Evolutionary conservation across 2,113 vertebrate species (phyloP), one percentile per base, ranked within the genome.

Genomic region (Gymnorhina tibicen): DNA sequence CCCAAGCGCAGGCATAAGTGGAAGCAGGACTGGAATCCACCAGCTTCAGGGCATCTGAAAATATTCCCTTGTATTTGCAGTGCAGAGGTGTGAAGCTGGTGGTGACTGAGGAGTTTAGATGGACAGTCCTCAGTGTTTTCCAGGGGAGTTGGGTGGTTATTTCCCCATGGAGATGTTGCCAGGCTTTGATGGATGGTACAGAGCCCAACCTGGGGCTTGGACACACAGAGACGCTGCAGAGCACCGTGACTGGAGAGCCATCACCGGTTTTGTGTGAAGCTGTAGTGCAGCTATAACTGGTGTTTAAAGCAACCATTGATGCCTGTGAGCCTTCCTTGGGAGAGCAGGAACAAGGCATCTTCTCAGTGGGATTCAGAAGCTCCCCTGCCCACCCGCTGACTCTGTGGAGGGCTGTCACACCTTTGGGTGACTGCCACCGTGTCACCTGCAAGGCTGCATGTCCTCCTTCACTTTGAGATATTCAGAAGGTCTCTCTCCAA

Each of bases 41-140:
- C 3, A 18, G 50, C 32, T 53, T 81, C 35, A 53, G 63, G 35
- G 10, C 3, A 8, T 53, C 50, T 46, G 39, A n/a, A 74, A 60
- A 41, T 0, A 0, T 37, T n/a, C n/a, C 33, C 21, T 35, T 22
- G 5, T 15, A 1, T 44, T 44, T 78, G 24, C 53, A 77, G 66
- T 1, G 1, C 44, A 33, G 41, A 74, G 50, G 3, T 35, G 59
- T 59, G 63, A 68, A 41, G 47, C 70, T 91, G 49, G 2, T 59
- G 55, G 21, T 17, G 59, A 13, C 2, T 4, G 1, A 37, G 13
- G 30, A 30, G 5, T 13, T 63, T 55, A 44, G 30, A 15, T 35
- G 39, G 39, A 11, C 11, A 21, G 3, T 59, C 5, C 26, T 83
- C 30, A 15, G 35, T 55, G 72, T 37, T 95, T 58, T 59, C 44